Base-by-base conservation (phyloP, 64 coral and sea anemone species). In the Pocillopora damicornis region DNA sequence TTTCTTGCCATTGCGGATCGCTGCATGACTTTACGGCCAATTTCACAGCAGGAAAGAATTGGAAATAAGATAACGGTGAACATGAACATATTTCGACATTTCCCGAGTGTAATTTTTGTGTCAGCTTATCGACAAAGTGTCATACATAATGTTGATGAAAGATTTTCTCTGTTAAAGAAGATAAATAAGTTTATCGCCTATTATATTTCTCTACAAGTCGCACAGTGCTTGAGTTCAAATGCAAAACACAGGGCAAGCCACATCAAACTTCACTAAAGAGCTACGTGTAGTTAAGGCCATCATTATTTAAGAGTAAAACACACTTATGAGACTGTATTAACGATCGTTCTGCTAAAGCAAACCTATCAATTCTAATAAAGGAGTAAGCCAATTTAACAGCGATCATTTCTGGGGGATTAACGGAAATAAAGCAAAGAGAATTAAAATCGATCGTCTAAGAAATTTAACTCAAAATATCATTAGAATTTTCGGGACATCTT, bases 401-500 rank as follows among this genome's bases (percentile, higher is more conserved):
- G 18, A 77, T 77, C 16, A 77, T 77, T 56, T 77, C 75, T 58
- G 57, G 56, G 17, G 56, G 11, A 77, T 77, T 58, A 77, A 76
- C 42, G 45, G 45, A 17, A 77, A 77, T 17, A 77, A 77, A 77
- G 75, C 42, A 56, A 22, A 57, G 42, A 77, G 15, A 75, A 75
- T 75, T 75, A 75, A 75, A 42, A 16, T 75, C 35, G 67, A 20
- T 57, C 4, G 42, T 77, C 37, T 37, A 16, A 4, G 18, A 77
- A 77, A 51, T 18, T 77, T 22, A 51, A 42, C 37, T 56, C 42
- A 8, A 57, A 30, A 8, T 2, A 16, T 10, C 17, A 17, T 75
- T 13, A 36, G 15, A 5, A n/a, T 20, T 71, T 71, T 23, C 67
- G 67, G 11, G 22, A 20, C 67, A 23, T 11, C 2, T 71, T 71